These are phyloP conservation scores for Globodera rostochiensis DNA, from an alignment of 1,140 invertebrate genomes.

Conservation along the genomic window DNA sequence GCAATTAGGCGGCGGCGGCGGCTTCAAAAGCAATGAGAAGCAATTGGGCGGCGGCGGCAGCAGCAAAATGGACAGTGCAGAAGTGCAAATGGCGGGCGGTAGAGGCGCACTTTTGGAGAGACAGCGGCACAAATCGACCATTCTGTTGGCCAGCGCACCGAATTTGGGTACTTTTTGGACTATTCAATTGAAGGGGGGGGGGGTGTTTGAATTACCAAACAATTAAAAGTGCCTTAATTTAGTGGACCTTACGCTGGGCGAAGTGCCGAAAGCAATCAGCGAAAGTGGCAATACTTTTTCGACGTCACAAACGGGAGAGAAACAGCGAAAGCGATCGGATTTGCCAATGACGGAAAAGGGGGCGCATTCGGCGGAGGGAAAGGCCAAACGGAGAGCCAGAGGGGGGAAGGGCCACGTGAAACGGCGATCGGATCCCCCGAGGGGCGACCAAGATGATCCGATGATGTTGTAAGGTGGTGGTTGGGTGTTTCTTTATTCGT, in stretches of 20 bases:
- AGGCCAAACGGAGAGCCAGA: neutral
- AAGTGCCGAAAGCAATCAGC: neutral
- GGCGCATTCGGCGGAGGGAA: neutral
- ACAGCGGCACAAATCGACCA: neutral
- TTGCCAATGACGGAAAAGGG: neutral
- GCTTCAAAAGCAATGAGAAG: neutral
- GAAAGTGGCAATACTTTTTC: neutral
- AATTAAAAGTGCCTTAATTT: neutral
- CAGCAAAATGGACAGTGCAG: neutral
- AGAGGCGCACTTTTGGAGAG: neutral
- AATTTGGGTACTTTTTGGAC: neutral
- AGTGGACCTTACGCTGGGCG: neutral
- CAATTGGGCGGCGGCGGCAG: too few species aligned
- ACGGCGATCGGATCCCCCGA: neutral
- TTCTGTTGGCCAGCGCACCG: neutral
- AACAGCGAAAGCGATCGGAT: neutral
- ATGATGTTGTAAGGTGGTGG: neutral
- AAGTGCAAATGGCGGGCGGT: neutral
- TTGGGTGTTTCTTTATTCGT: too few species aligned
- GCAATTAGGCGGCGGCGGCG: too few species aligned
- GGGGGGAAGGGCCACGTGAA: neutral
- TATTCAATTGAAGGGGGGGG: neutral
- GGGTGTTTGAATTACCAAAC: neutral
- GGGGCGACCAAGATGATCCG: neutral
- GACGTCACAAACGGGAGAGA: neutral